phyloP scores from a whole-genome alignment of 2,888 invertebrate genomes.

The Anoncus sp. region DNA sequence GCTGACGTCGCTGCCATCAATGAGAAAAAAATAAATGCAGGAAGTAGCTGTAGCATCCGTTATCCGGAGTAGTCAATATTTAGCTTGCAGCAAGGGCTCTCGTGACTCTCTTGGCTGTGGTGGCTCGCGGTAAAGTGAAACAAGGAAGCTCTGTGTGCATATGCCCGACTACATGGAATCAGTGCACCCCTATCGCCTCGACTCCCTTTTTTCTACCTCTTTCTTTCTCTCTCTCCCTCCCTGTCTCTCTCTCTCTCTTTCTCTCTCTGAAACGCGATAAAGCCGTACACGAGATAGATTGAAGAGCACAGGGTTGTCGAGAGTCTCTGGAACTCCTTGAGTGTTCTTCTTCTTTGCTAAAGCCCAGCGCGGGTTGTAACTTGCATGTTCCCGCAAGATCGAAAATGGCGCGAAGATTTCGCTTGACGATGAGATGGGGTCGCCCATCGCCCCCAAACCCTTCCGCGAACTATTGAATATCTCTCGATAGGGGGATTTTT shows the following conservation, averaged over 20 bases:
- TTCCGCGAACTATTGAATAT: conserved; percentile 24
- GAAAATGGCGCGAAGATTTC: conserved; percentile 51
- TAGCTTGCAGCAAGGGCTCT: conserved; percentile 79
- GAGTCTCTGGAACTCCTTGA: conserved; percentile 37
- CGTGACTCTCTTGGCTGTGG: conserved; percentile 60
- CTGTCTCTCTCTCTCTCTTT: too few relatives aligned
- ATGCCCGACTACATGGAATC: conserved; percentile 66
- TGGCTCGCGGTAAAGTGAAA: conserved; percentile 71
- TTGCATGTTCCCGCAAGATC: conserved; percentile 48
- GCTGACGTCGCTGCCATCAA: conserved; percentile 6
- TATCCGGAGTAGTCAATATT: conserved; percentile 78
- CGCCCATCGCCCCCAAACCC: conserved; percentile 28
- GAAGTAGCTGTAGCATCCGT: conserved; percentile 18
- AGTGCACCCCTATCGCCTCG: conserved; percentile 43
- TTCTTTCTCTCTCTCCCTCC: too few relatives aligned
- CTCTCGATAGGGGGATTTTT: conserved; percentile 68
- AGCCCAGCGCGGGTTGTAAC: conserved; percentile 26
- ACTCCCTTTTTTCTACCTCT: conserved; percentile 16
- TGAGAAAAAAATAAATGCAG: background rate
- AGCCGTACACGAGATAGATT: conserved; percentile 56
- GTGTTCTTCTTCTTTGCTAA: conserved; percentile 46
- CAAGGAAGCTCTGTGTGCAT: conserved; percentile 69
- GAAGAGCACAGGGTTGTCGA: conserved; percentile 39
- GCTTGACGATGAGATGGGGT: conserved; percentile 42
- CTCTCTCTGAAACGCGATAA: conserved; percentile 50